Evolutionary conservation across 1,140 invertebrate genomes (phyloP).

Genomic region (Nixonia krombeini): DNA sequence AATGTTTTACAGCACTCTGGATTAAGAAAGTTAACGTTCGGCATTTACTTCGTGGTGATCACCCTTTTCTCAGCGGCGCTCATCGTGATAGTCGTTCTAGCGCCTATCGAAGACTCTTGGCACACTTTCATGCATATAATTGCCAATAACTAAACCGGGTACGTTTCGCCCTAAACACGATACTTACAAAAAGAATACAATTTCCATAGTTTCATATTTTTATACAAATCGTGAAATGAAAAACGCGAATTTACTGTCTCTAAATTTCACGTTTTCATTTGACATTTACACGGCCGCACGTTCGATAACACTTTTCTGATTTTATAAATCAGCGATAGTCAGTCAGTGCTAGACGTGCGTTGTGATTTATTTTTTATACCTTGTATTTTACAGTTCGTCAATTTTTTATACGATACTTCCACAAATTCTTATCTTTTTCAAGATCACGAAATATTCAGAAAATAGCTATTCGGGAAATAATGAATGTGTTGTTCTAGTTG

Average conservation of each 20-base stretch:
- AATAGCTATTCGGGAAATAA: slow-evolving; percentile 25
- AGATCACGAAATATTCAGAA: background rate
- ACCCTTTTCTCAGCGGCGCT: slow-evolving; percentile 76
- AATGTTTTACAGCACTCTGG: slow-evolving; percentile 80
- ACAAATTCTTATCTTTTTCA: slow-evolving; percentile 1
- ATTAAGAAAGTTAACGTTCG: slow-evolving; percentile 81
- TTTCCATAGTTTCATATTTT: background rate
- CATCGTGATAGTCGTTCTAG: slow-evolving; percentile 80
- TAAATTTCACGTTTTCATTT: too few relatives aligned
- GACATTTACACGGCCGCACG: too few relatives aligned
- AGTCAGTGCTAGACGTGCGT: too few relatives aligned
- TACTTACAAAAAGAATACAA: slow-evolving; percentile 5
- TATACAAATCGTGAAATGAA: background rate
- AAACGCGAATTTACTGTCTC: too few relatives aligned
- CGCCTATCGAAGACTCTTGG: slow-evolving; percentile 79
- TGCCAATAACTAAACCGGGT: slow-evolving; percentile 52
- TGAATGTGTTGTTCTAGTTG: slow-evolving; percentile 38
- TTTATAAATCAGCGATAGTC: too few relatives aligned
- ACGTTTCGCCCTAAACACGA: too few relatives aligned
- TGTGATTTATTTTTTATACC: background rate
- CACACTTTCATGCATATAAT: slow-evolving; percentile 49
- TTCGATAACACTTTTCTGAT: too few relatives aligned
- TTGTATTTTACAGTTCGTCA: background rate
- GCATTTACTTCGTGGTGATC: slow-evolving; percentile 80
- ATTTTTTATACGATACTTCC: too few relatives aligned